Conservation (phyloP, 2,888 invertebrate species). For the Oligia fasciuncula region DNA sequence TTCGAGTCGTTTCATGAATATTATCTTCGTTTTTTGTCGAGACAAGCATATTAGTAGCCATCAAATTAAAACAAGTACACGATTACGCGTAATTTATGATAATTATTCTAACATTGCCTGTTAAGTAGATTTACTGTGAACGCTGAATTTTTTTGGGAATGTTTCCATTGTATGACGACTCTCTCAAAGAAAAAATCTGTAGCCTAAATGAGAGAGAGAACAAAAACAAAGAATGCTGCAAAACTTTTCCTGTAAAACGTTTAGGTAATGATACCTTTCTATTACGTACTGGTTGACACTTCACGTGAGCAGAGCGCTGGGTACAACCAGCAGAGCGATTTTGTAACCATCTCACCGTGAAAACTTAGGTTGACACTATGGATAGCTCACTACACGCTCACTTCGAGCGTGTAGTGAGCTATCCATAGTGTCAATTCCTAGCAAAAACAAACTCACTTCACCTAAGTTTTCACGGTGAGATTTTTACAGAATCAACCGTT, state of each 20-base stretch:
- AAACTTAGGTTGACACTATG: no score
- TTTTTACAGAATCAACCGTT: no score
- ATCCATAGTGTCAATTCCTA: no score
- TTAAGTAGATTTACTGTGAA: constrained; percentile 75
- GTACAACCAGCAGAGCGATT: no score
- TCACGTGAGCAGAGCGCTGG: background rate
- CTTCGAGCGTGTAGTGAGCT: no score
- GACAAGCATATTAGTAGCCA: constrained; percentile 73
- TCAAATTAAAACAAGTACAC: constrained; percentile 77
- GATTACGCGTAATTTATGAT: constrained; percentile 77
- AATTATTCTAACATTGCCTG: constrained; percentile 73
- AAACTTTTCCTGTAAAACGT: background rate
- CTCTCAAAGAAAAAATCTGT: background rate
- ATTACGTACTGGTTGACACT: background rate
- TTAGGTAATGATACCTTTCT: background rate
- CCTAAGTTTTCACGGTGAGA: no score
- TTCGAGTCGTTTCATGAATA: constrained; percentile 48
- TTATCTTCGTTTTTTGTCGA: constrained; percentile 58
- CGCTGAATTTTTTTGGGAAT: constrained; percentile 65
- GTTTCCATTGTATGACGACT: constrained; percentile 63
- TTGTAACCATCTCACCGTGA: no score
- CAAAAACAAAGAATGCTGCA: background rate
- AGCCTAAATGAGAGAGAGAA: background rate
- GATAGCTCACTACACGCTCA: no score
- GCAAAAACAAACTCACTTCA: no score